Base-by-base conservation (phyloP, 2,888 invertebrate species). In the Lydus trimaculatus region DNA sequence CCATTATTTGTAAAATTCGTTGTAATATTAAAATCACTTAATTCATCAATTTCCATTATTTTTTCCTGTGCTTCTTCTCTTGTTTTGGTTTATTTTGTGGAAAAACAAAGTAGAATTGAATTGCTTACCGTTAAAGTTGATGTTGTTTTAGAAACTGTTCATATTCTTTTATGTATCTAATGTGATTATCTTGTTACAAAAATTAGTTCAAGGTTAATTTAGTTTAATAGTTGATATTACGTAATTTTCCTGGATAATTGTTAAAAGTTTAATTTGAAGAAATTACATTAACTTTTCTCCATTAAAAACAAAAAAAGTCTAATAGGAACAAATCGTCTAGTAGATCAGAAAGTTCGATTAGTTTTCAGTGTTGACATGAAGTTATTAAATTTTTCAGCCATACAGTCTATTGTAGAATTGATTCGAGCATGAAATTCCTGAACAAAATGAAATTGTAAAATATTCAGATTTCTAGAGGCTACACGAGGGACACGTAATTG, bases 31-130 rank as follows among this genome's bases (percentile, higher is more conserved):
- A 61, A 61, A 61, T 61, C 31, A 31, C 31, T 31, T 9, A 61
- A 60, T 28, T 33, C 17, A 25, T 61, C 61, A 36, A 39, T 39
- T 31, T 61, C 61, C 61, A 61, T 61, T 61, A 23, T 52, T 13
- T 13, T 52, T 52, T 13, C n/a, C n/a, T n/a, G n/a, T n/a, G n/a
- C n/a, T n/a, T n/a, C n/a, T n/a, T n/a, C n/a, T n/a, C n/a, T n/a
- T 9, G 1, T 36, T 15, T 15, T 36, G 1, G 3, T 36, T 13
- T 9, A 36, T 15, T 33, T 33, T 33, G 5, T 33, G 1, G 3
- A 11, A 13, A 15, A 36, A 0, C 2, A 48, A 0, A 17, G 20
- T 9, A 20, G 20, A 20, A 20, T 20, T 20, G 48, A 9, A 17
- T 36, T n/a, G 8, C 48, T 48, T 20, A 52, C 52, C 52, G 52